Conservation (phyloP, 2,888 invertebrate genomes). For the Lithophane leautieri region DNA sequence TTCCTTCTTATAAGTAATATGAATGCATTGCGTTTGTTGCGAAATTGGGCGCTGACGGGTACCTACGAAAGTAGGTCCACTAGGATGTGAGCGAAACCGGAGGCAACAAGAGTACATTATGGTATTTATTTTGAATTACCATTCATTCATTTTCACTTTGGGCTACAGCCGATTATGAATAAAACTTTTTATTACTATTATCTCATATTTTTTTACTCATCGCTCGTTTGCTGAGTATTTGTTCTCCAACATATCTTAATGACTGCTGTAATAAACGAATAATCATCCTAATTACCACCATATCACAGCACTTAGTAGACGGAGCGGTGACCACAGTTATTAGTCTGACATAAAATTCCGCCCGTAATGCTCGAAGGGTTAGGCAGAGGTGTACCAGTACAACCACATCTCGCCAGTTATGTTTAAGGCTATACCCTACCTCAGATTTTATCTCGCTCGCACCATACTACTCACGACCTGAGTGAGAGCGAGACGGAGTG, state of each 20-base stretch:
- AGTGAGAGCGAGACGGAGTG: too few species aligned
- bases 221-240: background rate
- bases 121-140: background rate
- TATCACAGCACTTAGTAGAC: slow-evolving; percentile 8
- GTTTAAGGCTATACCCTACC: too few species aligned
- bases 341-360: background rate
- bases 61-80: background rate
- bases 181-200: slow-evolving; percentile 6
- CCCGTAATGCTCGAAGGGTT: too few species aligned
- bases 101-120: background rate
- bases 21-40: background rate
- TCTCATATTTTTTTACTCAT: slow-evolving; percentile 7
- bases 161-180: background rate
- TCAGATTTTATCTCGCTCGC: too few species aligned
- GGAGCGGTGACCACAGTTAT: background rate
- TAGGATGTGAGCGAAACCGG: background rate
- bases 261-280: slow-evolving; percentile 19
- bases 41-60: background rate
- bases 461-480: too few species aligned
- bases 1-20: background rate
- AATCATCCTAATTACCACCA: slow-evolving; percentile 25
- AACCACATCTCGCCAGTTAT: too few species aligned
- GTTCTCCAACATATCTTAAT: slow-evolving; percentile 29
- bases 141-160: background rate
- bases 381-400: background rate